A percentile compares a stretch with the other conserved stretches of the same genome.
These are phyloP conservation scores for Argyresthia albistria DNA, from an alignment of 2,888 invertebrate genomes.

Conservation along the genomic window DNA sequence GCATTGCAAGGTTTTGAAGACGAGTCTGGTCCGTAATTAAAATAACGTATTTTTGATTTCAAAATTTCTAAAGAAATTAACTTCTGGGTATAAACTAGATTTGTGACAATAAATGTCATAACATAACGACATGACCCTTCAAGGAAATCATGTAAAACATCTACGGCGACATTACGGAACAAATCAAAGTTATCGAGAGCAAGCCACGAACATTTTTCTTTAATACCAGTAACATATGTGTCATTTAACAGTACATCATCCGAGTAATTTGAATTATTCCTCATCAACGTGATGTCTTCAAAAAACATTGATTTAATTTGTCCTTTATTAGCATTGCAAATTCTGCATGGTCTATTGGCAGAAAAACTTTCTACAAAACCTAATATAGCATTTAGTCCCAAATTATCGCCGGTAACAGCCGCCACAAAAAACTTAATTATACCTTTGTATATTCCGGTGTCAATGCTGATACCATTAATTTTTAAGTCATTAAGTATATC, in stretches of 20 bases:
- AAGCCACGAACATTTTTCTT: constrained; percentile 11
- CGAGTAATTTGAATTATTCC: not conserved
- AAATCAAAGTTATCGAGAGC: constrained; percentile 6
- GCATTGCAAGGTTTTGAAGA: not conserved
- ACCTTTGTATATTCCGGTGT: not conserved
- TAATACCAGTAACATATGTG: constrained; percentile 8
- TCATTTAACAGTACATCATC: not conserved
- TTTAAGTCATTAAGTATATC: constrained; percentile 4
- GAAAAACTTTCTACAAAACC: constrained; percentile 11
- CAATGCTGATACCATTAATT: not conserved
- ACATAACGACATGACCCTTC: constrained; percentile 8
- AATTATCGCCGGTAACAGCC: constrained; percentile 12
- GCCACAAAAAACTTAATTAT: constrained; percentile 6
- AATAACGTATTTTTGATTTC: not conserved
- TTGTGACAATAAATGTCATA: constrained; percentile 4
- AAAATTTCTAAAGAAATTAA: constrained; percentile 5
- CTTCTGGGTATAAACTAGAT: not conserved
- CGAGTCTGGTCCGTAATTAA: constrained; percentile 4
- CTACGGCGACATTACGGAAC: constrained; percentile 9
- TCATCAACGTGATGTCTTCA: not conserved
- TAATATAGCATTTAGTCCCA: constrained; percentile 6
- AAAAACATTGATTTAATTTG: not conserved
- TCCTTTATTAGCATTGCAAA: constrained; percentile 12
- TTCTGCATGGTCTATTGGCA: constrained; percentile 10
- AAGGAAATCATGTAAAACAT: constrained; percentile 7